phyloP scores from a whole-genome alignment of 2,888 invertebrate species.

The Melieria crassipennis region DNA sequence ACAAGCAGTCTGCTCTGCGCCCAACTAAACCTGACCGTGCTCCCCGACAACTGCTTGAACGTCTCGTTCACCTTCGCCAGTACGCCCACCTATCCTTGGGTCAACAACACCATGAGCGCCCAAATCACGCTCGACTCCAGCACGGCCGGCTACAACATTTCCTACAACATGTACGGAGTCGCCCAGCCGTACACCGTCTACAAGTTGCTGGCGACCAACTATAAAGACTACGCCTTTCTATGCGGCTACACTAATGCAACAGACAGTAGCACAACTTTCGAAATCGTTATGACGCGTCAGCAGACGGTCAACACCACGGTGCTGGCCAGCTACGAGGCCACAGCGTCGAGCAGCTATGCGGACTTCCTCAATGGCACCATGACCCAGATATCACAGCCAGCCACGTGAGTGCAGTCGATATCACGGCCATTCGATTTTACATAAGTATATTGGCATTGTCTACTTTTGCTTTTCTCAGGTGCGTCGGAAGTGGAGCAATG shows the following conservation, averaged over 20 bases:
- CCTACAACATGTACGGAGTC: constrained; percentile 46
- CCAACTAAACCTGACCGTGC: constrained; percentile 42
- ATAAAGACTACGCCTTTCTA: constrained; percentile 47
- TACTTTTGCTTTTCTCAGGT: background rate
- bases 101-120: constrained; percentile 48
- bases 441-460: background rate
- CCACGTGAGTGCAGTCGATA: constrained; percentile 44
- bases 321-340: constrained; percentile 40
- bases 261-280: constrained; percentile 45
- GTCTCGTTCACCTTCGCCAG: constrained; percentile 48
- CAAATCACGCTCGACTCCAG: constrained; percentile 41
- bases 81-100: constrained; percentile 44
- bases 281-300: constrained; percentile 46
- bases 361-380: constrained; percentile 50
- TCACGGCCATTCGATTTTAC: no score
- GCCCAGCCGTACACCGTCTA: constrained; percentile 36
- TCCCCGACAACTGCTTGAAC: constrained; percentile 37
- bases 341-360: constrained; percentile 28
- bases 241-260: constrained; percentile 54
- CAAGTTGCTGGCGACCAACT: constrained; percentile 47
- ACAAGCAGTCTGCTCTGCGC: constrained; percentile 44
- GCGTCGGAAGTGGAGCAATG: background rate
- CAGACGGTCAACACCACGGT: constrained; percentile 32
- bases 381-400: constrained; percentile 46
- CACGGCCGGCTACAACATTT: constrained; percentile 46